Evolutionary conservation across 2,113 vertebrate genomes (phyloP).

Genomic region (Atlantisia rogersi): DNA sequence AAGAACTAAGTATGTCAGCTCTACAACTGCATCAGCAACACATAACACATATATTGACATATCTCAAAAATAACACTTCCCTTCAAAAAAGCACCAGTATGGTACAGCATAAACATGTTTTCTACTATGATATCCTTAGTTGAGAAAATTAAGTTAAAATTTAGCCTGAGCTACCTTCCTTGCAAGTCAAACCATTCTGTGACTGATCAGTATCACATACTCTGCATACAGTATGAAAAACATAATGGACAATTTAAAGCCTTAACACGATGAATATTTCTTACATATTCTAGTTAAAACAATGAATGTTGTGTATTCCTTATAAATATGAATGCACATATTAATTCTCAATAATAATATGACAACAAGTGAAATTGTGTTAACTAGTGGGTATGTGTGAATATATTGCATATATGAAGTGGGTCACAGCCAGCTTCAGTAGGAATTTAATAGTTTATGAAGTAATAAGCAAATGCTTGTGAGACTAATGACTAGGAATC

Average conservation of each 20-base stretch:
- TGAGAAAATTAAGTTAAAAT: not conserved
- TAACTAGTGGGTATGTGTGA: not conserved
- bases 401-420: not conserved
- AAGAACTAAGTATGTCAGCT: not conserved
- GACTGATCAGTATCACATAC: not conserved
- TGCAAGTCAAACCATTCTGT: not conserved
- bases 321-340: not conserved
- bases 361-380: not conserved
- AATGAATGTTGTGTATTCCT: not conserved
- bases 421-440: not conserved
- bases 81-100: not conserved
- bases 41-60: not conserved
- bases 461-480: not conserved
- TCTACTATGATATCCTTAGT: not conserved
- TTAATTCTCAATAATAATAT: not conserved
- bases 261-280: not conserved
- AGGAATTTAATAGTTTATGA: not conserved
- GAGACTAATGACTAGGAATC: not conserved
- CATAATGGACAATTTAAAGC: not conserved
- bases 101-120: not conserved
- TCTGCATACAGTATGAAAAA: not conserved
- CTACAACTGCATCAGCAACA: not conserved
- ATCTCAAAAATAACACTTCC: not conserved
- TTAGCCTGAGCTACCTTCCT: not conserved
- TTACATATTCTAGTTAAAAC: not conserved